A percentile compares a stretch with the other conserved stretches of the same genome.
These are phyloP conservation scores for Galaxea fascicularis DNA, from an alignment of 92 coral and sea anemone genomes.

Conservation along the genomic window DNA sequence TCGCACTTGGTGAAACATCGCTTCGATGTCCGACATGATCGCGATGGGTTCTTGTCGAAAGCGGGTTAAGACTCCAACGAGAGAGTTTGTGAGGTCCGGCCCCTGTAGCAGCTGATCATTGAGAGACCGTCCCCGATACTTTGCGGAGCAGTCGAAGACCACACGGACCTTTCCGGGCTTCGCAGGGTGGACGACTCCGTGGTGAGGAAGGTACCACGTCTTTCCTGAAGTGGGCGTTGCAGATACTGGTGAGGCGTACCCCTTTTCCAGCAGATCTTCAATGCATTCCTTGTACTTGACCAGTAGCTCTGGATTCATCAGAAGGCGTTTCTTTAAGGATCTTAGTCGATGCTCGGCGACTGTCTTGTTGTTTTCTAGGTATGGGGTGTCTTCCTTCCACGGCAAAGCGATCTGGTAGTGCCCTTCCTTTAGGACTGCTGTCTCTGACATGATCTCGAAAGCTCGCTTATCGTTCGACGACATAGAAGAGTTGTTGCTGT, in stretches of 20 bases:
- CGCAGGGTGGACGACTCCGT: conserved; percentile 4
- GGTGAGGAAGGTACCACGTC: conserved; percentile 16
- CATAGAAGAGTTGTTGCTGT: background rate
- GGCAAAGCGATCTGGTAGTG: conserved; percentile 2
- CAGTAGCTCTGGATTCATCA: background rate
- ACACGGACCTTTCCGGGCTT: conserved; percentile 41
- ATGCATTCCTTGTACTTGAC: conserved; percentile 14
- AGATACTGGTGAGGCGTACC: conserved; percentile 23
- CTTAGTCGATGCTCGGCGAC: conserved; percentile 10
- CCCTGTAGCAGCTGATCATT: conserved; percentile 36
- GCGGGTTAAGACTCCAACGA: conserved; percentile 26
- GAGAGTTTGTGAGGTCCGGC: conserved; percentile 38
- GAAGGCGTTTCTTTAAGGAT: conserved; percentile 4
- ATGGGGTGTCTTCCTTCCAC: background rate
- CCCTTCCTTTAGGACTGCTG: background rate
- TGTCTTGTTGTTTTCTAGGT: background rate
- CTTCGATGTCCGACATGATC: conserved; percentile 43
- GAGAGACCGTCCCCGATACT: conserved; percentile 15
- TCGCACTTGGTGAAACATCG: conserved; percentile 26
- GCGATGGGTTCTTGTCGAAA: conserved; percentile 13
- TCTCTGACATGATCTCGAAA: background rate
- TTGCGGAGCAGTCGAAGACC: conserved; percentile 38
- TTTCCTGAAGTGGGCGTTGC: background rate
- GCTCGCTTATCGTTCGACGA: conserved; percentile 24
- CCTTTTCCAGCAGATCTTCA: conserved; percentile 28